Evolutionary conservation across 2,113 vertebrate genomes (phyloP).

Genomic region (Rutilus rutilus): DNA sequence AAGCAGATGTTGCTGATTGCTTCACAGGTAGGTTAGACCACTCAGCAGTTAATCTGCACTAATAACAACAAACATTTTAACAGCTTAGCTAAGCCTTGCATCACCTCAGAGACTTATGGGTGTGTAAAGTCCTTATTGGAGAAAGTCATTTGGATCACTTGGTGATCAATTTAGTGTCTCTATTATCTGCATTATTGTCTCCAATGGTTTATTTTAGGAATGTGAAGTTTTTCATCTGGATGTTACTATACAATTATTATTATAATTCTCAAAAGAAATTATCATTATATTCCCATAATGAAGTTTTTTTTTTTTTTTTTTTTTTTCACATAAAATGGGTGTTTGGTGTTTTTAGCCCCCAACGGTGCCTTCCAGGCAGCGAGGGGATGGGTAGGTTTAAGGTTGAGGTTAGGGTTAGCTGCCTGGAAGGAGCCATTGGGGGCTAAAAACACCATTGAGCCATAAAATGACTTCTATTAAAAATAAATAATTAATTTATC

Average conservation of each 20-base stretch:
- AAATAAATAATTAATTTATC: too few relatives aligned
- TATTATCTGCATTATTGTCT: not conserved
- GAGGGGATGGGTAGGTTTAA: too few relatives aligned
- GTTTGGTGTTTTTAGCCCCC: too few relatives aligned
- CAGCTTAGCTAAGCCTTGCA: slow-evolving; percentile 2
- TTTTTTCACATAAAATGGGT: too few relatives aligned
- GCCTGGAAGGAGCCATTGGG: too few relatives aligned
- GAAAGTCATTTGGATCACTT: not conserved
- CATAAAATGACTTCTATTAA: too few relatives aligned
- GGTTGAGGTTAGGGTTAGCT: too few relatives aligned
- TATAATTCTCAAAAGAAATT: not conserved
- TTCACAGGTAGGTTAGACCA: slow-evolving; percentile 25
- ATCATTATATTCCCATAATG: not conserved
- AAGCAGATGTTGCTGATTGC: slow-evolving; percentile 22
- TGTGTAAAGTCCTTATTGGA: not conserved
- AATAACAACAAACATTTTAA: slow-evolving; percentile 29
- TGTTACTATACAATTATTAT: not conserved
- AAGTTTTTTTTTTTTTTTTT: not conserved
- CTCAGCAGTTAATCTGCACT: slow-evolving; percentile 25
- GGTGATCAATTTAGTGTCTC: not conserved
- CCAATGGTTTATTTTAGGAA: not conserved
- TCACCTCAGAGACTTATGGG: not conserved
- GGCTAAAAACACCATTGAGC: too few relatives aligned
- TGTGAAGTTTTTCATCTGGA: not conserved
- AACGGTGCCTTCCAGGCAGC: too few relatives aligned